These are phyloP conservation scores for Damaliscus lunatus DNA, from an alignment of 2,113 vertebrate genomes.

Conservation along the genomic window DNA sequence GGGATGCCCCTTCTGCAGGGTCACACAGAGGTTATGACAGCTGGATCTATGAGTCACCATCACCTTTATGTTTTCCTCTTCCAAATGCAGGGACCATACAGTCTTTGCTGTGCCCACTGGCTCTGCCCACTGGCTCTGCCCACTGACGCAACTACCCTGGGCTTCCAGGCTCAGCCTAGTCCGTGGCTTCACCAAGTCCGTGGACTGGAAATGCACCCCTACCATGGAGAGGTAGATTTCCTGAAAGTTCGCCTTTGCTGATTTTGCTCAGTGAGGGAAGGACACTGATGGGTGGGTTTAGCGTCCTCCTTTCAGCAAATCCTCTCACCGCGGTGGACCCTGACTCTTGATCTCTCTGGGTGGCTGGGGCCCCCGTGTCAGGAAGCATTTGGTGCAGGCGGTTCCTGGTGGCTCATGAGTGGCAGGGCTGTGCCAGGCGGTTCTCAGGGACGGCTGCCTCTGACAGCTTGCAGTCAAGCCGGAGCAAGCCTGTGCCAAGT, in stretches of 20 bases:
- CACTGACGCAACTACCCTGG: background rate
- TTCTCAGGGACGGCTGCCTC: background rate
- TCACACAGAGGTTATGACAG: background rate
- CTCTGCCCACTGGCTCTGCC: too few relatives aligned
- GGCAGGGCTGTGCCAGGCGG: background rate
- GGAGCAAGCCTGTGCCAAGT: slow-evolving; percentile 9
- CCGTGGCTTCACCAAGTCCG: background rate
- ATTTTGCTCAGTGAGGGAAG: background rate
- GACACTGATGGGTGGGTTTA: background rate
- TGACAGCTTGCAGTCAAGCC: slow-evolving; percentile 47
- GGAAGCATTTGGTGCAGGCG: background rate
- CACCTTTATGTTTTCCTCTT: background rate
- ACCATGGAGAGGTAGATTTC: background rate
- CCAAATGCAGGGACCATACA: fast-evolving
- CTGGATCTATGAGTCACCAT: background rate
- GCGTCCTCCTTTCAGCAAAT: background rate
- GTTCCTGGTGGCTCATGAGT: background rate
- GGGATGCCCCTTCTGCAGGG: background rate
- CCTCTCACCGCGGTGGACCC: background rate
- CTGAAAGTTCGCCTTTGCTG: background rate
- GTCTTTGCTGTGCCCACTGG: background rate
- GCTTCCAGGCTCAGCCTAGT: background rate
- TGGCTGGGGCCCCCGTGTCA: background rate
- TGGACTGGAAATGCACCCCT: background rate
- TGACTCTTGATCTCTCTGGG: background rate